phyloP scores from a whole-genome alignment of 2,888 invertebrate species.

The Chaitophorus viminalis region DNA sequence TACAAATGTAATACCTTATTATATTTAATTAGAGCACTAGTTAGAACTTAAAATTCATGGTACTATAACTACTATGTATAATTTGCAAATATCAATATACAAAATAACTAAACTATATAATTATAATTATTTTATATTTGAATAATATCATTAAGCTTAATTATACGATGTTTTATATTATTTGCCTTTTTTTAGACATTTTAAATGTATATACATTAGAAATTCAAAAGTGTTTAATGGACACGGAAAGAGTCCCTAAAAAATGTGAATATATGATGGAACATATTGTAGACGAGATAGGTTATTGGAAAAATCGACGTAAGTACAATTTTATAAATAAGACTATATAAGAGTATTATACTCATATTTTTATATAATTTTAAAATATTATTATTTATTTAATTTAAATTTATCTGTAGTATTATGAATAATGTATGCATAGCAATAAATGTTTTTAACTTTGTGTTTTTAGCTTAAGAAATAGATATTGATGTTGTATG shows the following conservation, averaged over 20 bases:
- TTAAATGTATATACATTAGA: constrained; percentile 41
- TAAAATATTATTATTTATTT: not conserved
- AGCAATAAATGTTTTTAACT: not conserved
- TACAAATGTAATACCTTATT: too few species aligned
- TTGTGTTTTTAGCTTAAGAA: too few species aligned
- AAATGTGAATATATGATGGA: constrained; percentile 58
- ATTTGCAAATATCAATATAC: too few species aligned
- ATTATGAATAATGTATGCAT: not conserved
- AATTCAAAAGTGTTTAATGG: constrained; percentile 53
- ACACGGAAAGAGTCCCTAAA: constrained; percentile 32
- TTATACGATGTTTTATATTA: not conserved
- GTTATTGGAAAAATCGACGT: constrained; percentile 51
- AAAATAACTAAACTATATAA: too few species aligned
- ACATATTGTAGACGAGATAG: constrained; percentile 45
- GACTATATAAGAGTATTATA: too few species aligned
- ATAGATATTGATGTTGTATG: not conserved
- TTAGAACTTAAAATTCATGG: too few species aligned
- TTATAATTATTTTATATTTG: too few species aligned
- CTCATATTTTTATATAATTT: not conserved
- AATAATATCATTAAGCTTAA: not conserved
- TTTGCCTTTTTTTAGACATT: constrained; percentile 30
- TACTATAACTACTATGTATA: too few species aligned
- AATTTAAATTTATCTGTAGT: too few species aligned
- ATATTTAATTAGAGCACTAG: too few species aligned
- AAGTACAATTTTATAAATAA: not conserved